Evolutionary conservation across 1,140 invertebrate genomes (phyloP).

Genomic region (Neodiprion fabricii): DNA sequence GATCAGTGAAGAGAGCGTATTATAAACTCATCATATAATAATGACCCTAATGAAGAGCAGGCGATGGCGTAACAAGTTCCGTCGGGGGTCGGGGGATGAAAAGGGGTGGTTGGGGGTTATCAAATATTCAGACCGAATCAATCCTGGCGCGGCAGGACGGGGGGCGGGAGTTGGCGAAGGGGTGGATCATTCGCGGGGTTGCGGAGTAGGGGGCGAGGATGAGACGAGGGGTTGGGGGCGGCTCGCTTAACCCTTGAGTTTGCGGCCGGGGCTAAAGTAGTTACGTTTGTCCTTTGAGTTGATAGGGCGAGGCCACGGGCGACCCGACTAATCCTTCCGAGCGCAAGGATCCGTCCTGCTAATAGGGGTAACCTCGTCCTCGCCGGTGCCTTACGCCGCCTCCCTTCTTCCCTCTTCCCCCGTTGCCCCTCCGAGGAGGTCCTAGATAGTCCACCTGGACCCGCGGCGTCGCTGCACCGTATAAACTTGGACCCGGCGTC

Average conservation of each 20-base stretch:
- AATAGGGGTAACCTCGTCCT: constrained; percentile 45
- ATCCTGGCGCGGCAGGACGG: constrained; percentile 42
- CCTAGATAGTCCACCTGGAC: neutral
- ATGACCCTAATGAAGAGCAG: constrained; percentile 50
- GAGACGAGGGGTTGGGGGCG: constrained; percentile 40
- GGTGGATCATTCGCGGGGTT: neutral
- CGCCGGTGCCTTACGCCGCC: constrained; percentile 15
- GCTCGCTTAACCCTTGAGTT: constrained; percentile 61
- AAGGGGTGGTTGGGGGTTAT: constrained; percentile 30
- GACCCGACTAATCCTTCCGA: constrained; percentile 53
- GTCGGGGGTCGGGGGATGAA: constrained; percentile 25
- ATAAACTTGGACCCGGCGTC: no score
- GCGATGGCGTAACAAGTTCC: constrained; percentile 43
- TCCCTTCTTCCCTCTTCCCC: neutral
- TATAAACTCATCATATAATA: constrained; percentile 47
- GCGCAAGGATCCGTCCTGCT: constrained; percentile 49
- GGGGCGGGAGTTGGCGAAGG: constrained; percentile 14
- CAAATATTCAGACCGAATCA: constrained; percentile 62
- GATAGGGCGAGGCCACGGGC: constrained; percentile 45
- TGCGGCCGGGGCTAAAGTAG: constrained; percentile 57
- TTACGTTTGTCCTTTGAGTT: constrained; percentile 62
- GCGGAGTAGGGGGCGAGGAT: constrained; percentile 26
- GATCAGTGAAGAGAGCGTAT: neutral
- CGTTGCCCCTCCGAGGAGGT: constrained; percentile 13
- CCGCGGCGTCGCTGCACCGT: no score